Percentiles rank a stretch among this genome's conserved stretches.
Conservation (phyloP, 2,797 vertebrate species). For the Kryptopterus vitreolus region DNA sequence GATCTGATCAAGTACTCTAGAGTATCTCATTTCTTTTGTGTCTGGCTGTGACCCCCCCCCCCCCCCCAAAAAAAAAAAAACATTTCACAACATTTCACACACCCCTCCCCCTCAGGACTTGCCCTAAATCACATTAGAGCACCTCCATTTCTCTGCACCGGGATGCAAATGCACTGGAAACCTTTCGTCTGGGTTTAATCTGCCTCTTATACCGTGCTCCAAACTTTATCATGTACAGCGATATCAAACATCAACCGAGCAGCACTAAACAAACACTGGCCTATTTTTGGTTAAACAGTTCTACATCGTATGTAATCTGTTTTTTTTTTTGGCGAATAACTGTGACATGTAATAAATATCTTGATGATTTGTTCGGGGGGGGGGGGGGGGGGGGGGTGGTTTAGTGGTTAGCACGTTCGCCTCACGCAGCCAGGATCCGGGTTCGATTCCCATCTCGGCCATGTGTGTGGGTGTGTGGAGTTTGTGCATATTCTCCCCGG, state of each 20-base stretch:
- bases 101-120: background rate
- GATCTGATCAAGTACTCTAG: background rate
- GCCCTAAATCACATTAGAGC: slow-evolving; percentile 17
- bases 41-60: background rate
- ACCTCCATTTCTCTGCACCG: background rate
- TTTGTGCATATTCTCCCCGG: no score
- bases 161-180: slow-evolving; percentile 3
- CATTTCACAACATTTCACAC: background rate
- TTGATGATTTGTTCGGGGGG: no score
- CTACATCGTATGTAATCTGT: background rate
- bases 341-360: background rate
- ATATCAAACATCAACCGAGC: background rate
- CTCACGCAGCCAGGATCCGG: no score
- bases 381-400: no score
- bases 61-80: background rate
- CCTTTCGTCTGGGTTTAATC: background rate
- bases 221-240: background rate
- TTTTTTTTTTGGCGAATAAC: background rate
- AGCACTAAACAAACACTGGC: background rate
- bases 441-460: no score
- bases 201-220: background rate
- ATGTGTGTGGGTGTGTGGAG: no score
- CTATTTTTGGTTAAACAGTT: background rate
- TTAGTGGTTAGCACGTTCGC: no score
- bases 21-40: background rate